Percentiles rank a stretch among this genome's conserved stretches.
Conservation (phyloP, 2,797 vertebrate species). For the Sphenodon punctatus region DNA sequence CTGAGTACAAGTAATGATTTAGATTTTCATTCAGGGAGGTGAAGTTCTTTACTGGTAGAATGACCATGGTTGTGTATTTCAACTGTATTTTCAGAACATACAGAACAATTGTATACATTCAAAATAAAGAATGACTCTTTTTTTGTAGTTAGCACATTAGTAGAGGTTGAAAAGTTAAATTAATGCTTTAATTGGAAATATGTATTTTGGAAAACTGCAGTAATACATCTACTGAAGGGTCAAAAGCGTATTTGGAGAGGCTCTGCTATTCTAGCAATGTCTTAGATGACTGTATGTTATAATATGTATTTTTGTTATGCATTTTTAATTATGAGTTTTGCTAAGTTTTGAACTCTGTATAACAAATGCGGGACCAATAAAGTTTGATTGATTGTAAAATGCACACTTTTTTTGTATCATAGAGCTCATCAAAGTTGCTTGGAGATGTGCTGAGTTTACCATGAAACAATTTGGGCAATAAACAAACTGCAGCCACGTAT, state of each 20-base stretch:
- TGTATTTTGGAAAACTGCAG: neutral
- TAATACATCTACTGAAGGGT: neutral
- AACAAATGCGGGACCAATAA: neutral
- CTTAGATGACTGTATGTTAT: too few relatives aligned
- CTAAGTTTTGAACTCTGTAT: neutral
- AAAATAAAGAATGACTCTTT: neutral
- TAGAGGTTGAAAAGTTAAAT: neutral
- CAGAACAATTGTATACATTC: neutral
- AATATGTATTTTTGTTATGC: neutral
- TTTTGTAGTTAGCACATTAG: neutral
- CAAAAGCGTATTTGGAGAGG: neutral
- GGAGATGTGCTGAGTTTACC: neutral
- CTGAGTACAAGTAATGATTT: neutral
- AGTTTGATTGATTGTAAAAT: neutral
- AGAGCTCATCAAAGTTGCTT: neutral
- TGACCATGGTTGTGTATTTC: neutral
- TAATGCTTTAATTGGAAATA: neutral
- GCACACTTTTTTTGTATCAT: neutral
- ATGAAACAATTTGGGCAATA: neutral
- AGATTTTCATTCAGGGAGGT: neutral
- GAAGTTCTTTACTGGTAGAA: neutral
- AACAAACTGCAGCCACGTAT: neutral
- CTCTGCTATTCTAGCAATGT: neutral
- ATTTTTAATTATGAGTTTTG: neutral
- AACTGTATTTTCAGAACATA: neutral